phyloP scores from a whole-genome alignment of 2,797 vertebrate genomes.

The Streptopelia turtur region DNA sequence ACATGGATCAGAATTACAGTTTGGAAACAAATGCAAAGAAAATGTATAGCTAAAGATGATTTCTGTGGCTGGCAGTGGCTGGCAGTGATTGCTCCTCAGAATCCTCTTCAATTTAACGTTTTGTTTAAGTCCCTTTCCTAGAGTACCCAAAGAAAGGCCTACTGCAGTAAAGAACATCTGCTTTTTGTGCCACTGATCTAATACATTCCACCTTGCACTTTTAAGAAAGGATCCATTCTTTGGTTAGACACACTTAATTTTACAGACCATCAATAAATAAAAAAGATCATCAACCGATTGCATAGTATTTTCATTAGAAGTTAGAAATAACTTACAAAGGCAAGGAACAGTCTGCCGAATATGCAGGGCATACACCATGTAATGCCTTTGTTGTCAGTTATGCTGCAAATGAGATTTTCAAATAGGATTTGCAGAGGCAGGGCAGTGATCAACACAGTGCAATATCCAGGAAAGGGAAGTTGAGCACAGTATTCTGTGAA shows the following conservation, averaged over 20 bases:
- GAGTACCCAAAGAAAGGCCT: constrained; percentile 49
- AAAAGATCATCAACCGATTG: constrained; percentile 48
- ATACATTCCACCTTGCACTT: constrained; percentile 60
- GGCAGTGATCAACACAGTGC: constrained; percentile 55
- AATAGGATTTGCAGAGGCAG: constrained; percentile 72
- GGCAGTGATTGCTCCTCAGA: constrained; percentile 40
- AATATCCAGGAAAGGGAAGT: constrained; percentile 57
- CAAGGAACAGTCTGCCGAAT: constrained; percentile 38
- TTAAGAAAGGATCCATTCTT: constrained; percentile 56
- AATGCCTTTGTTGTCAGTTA: constrained; percentile 75
- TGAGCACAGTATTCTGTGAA: constrained; percentile 43
- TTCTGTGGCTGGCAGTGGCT: constrained; percentile 15
- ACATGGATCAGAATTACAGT: constrained; percentile 14
- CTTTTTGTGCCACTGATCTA: constrained; percentile 55
- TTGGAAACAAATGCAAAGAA: constrained; percentile 55
- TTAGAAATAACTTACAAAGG: constrained; percentile 67
- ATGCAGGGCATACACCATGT: constrained; percentile 35
- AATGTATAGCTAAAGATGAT: constrained; percentile 6
- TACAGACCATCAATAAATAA: constrained; percentile 65
- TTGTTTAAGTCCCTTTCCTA: constrained; percentile 50
- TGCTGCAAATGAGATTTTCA: constrained; percentile 76
- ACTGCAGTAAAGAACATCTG: constrained; percentile 57
- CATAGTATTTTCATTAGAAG: constrained; percentile 34
- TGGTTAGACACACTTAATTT: constrained; percentile 68
- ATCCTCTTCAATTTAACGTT: constrained; percentile 57